A percentile compares a stretch with the other conserved stretches of the same genome.
Evolutionary conservation across 2,113 vertebrate species (phyloP).

Genomic region (Numida meleagris): DNA sequence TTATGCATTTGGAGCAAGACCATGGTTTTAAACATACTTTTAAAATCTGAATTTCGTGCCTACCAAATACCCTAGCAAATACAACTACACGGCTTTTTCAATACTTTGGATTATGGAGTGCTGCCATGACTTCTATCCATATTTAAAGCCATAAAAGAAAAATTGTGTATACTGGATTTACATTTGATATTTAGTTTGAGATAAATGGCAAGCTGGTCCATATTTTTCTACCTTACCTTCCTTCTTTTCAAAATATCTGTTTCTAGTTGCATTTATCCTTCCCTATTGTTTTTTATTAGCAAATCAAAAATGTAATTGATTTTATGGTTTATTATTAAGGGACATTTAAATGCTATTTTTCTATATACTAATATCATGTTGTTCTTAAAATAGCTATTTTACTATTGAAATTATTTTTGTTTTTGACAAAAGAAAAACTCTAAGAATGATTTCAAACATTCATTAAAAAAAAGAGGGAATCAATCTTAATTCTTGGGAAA

Average conservation of each 20-base stretch:
- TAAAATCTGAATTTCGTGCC: not conserved
- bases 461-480: not conserved
- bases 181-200: not conserved
- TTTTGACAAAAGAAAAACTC: not conserved
- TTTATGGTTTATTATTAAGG: not conserved
- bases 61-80: not conserved
- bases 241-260: not conserved
- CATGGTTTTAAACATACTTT: not conserved
- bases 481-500: not conserved
- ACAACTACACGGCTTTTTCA: not conserved
- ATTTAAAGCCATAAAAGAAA: not conserved
- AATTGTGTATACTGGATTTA: not conserved
- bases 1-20: not conserved
- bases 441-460: not conserved
- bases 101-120: not conserved
- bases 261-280: not conserved
- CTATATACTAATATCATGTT: not conserved
- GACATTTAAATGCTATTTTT: not conserved
- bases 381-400: not conserved
- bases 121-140: not conserved
- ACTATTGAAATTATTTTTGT: not conserved
- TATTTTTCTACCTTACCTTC: not conserved
- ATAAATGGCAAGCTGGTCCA: not conserved
- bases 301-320: not conserved
- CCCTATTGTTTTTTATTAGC: not conserved